Evolutionary conservation across 2,888 invertebrate genomes (phyloP), one percentile per base, ranked within the genome.

Genomic region (Zonitis immaculata): DNA sequence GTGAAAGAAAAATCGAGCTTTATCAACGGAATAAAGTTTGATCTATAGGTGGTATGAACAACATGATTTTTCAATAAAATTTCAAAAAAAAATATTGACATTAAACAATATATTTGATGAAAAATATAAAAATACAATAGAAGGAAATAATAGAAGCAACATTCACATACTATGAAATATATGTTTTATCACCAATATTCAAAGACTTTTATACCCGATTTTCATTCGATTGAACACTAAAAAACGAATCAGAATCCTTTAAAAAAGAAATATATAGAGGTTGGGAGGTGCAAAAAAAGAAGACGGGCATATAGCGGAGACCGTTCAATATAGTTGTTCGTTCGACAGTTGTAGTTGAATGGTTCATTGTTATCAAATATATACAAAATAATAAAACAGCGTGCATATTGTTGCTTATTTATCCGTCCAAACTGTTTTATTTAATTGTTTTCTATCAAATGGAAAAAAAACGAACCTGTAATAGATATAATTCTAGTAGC

Each of bases 161-260:
- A 60, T 58, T 59, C 59, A 48, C 52, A 62, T 58, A 62, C 63
- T 60, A 54, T 61, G 53, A 61, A 61, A 67, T 66, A 65, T 63
- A 66, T 69, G 65, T 71, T 69, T 70, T 69, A 70, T 70, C 67
- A 64, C 68, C 67, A 66, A 64, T 66, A 69, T 71, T 68, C 66
- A 61, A 63, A 61, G 63, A 66, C 66, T 69, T 71, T 71, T 69
- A 70, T 69, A 63, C 69, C 69, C n/a, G 66, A 71, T 71, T 69
- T 71, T 69, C 69, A 68, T 70, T 67, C 69, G 69, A 69, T 68
- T 70, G 70, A 68, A 69, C 70, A 69, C 65, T 68, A 70, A 68
- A 68, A 70, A 71, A 69, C 66, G 66, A 69, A 69, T 69, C 67
- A 69, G 69, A 66, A 61, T 64, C 47, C 52, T 63, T 62, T 59